Conservation (phyloP, 2,113 vertebrate species). For the Cottus gobio region DNA sequence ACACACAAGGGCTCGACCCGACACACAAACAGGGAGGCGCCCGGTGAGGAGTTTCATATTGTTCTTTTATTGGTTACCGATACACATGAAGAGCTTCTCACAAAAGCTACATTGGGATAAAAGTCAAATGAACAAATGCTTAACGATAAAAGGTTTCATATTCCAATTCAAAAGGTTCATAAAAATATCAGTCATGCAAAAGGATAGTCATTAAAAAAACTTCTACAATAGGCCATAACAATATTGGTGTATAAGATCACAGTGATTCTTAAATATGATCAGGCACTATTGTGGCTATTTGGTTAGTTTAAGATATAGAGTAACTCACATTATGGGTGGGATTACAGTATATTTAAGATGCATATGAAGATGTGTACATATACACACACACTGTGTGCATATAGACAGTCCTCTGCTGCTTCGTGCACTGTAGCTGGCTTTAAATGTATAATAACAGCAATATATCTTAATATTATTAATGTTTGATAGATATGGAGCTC, state of each 20-base stretch:
- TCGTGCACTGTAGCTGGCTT: background rate
- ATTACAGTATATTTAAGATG: background rate
- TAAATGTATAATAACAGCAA: background rate
- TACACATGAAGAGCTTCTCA: background rate
- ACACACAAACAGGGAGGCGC: slow-evolving; percentile 12
- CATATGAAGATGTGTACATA: background rate
- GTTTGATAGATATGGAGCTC: slow-evolving; percentile 1
- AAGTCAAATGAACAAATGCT: slow-evolving; percentile 4
- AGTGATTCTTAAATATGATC: background rate
- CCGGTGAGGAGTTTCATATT: slow-evolving; percentile 7
- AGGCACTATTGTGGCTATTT: background rate
- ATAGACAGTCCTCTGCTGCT: no score
- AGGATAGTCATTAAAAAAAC: background rate
- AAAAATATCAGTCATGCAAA: slow-evolving; percentile 18
- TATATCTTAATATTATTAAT: background rate
- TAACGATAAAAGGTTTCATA: slow-evolving; percentile 13
- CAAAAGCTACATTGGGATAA: slow-evolving; percentile 2
- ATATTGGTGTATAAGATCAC: background rate
- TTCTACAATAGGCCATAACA: background rate
- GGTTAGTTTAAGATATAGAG: background rate
- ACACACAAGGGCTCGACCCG: background rate
- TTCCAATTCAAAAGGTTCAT: background rate
- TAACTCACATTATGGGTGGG: background rate
- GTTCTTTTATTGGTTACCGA: slow-evolving; percentile 44
- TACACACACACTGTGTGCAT: background rate